Evolutionary conservation across 2,797 vertebrate species (phyloP).

Genomic region (Aulostomus chinensis): DNA sequence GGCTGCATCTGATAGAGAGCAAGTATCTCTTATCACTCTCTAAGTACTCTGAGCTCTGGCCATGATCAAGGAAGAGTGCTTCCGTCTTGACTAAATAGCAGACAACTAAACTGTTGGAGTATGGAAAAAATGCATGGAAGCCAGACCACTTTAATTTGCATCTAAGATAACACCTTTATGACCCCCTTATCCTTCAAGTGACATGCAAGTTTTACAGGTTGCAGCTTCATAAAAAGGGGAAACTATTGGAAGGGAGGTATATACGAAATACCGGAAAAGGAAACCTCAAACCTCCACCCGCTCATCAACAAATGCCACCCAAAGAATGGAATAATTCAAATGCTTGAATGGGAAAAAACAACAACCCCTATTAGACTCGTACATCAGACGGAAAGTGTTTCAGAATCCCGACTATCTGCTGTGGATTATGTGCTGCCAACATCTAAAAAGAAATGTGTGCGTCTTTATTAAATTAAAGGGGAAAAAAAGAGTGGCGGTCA

Average conservation of each 20-base stretch:
- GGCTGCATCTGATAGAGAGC: conserved; percentile 57
- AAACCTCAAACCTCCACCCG: background rate
- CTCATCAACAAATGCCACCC: background rate
- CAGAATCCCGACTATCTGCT: background rate
- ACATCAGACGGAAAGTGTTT: background rate
- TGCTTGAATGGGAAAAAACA: background rate
- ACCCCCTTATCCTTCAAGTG: conserved; percentile 21
- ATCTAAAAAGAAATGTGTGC: too few species aligned
- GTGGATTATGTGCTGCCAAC: too few species aligned
- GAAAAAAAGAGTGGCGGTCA: background rate
- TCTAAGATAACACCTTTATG: conserved; percentile 16
- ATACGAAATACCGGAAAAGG: too few species aligned
- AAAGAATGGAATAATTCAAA: background rate
- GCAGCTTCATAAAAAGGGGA: too few species aligned
- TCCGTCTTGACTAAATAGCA: conserved; percentile 23
- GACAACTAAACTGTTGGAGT: conserved; percentile 3
- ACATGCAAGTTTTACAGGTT: background rate
- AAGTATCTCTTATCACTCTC: conserved; percentile 49
- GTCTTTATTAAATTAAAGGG: background rate
- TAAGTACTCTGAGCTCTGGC: conserved; percentile 30
- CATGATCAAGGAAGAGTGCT: conserved; percentile 39
- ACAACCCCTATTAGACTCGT: background rate
- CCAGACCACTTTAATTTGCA: conserved; percentile 10
- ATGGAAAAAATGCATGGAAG: conserved; percentile 23
- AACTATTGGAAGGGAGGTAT: too few species aligned